A percentile compares a stretch with the other conserved stretches of the same genome.
Evolutionary conservation across 2,113 vertebrate species (phyloP).

Genomic region (Bufo gargarizans): DNA sequence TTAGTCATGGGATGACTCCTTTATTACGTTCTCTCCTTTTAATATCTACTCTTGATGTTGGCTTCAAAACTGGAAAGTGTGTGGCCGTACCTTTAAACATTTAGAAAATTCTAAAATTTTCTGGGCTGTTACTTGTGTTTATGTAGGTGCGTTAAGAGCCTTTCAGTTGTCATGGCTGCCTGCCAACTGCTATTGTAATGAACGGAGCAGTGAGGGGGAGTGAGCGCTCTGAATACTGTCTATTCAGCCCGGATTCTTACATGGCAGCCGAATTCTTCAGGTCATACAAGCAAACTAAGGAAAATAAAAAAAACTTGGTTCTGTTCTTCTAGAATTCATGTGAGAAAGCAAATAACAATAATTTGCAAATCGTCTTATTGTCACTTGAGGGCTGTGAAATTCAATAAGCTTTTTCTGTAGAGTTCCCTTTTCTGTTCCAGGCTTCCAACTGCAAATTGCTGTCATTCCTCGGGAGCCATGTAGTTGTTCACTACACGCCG

Average conservation of each 20-base stretch:
- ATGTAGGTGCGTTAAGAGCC: neutral
- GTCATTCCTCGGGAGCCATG: neutral
- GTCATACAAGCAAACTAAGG: neutral
- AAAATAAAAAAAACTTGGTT: neutral
- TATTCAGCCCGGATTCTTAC: neutral
- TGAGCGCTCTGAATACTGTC: neutral
- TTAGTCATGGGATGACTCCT: too few species aligned
- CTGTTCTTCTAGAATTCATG: neutral
- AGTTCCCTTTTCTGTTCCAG: neutral
- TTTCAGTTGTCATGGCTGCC: slow-evolving; percentile 2
- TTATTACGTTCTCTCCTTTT: too few species aligned
- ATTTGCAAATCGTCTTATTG: neutral
- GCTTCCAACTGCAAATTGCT: neutral
- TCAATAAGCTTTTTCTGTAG: neutral
- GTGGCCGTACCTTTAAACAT: neutral
- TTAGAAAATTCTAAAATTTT: neutral
- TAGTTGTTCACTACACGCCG: neutral
- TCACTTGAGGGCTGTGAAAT: neutral
- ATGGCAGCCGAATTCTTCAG: neutral
- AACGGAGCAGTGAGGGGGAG: neutral
- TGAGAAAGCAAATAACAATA: neutral
- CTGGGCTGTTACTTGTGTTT: neutral
- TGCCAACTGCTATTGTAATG: slow-evolving; percentile 7
- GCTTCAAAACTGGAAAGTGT: too few species aligned
- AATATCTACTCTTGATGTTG: too few species aligned